Conservation (phyloP, 2,888 invertebrate genomes). For the Plebejus argus region DNA sequence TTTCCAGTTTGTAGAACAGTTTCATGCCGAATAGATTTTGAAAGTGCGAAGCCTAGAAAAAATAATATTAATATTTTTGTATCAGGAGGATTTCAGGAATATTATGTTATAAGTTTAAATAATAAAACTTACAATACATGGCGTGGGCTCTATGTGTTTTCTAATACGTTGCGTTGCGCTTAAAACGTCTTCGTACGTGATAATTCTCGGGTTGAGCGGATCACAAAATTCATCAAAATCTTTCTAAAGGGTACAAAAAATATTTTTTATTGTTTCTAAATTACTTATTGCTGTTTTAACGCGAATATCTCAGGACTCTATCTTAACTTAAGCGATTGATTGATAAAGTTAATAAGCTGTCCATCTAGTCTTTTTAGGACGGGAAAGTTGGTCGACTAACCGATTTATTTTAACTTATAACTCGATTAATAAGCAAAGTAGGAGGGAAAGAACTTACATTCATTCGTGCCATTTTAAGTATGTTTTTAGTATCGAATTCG, state of each 20-base stretch:
- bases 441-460: neutral
- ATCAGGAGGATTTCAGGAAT: neutral
- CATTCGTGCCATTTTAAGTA: neutral
- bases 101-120: neutral
- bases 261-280: neutral
- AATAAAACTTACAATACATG: conserved; percentile 54
- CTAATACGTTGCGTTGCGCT: conserved; percentile 53
- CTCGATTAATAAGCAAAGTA: neutral
- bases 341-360: neutral
- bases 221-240: conserved; percentile 69
- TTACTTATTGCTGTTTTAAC: neutral
- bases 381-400: neutral
- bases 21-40: conserved; percentile 54
- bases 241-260: conserved; percentile 52
- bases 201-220: conserved; percentile 59
- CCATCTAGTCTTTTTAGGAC: neutral
- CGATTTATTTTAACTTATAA: neutral
- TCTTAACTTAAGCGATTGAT: neutral
- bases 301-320: too few species aligned
- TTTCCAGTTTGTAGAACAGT: conserved; percentile 47
- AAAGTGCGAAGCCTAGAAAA: conserved; percentile 58
- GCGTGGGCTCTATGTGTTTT: conserved; percentile 52
- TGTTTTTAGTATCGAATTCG: neutral
- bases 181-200: conserved; percentile 57
- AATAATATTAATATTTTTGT: neutral